Evolutionary conservation across 2,888 invertebrate species (phyloP).

Genomic region (Ophraella communa): DNA sequence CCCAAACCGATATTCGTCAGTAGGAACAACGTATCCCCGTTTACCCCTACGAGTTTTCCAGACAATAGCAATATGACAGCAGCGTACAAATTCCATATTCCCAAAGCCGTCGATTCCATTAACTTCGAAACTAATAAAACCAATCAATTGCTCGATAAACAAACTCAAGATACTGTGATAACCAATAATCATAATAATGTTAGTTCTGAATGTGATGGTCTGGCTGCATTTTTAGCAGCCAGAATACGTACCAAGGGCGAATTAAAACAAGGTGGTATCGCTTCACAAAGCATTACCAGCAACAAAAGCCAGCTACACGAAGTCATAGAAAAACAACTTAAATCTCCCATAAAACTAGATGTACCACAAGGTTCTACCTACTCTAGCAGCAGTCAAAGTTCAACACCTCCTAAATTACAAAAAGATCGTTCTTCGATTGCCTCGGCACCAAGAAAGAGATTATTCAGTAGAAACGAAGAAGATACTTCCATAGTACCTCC

Average conservation of each 20-base stretch:
- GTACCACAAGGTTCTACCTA: conserved; percentile 26
- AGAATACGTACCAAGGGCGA: conserved; percentile 88
- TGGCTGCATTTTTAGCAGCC: conserved; percentile 70
- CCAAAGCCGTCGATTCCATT: conserved; percentile 73
- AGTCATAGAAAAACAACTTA: conserved; percentile 53
- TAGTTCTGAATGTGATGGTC: conserved; percentile 61
- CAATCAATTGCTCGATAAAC: conserved; percentile 29
- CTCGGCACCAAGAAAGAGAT: conserved; percentile 59
- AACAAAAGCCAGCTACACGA: conserved; percentile 41
- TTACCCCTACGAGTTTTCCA: conserved; percentile 63
- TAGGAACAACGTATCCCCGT: conserved; percentile 64
- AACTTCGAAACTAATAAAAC: conserved; percentile 54
- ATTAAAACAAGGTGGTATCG: conserved; percentile 65
- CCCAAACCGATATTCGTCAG: conserved; percentile 61
- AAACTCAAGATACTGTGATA: conserved; percentile 45
- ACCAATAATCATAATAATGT: conserved; percentile 42
- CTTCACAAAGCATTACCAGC: conserved; percentile 30
- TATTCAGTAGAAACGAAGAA: conserved; percentile 69
- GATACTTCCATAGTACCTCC: conserved; percentile 54
- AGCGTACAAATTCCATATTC: conserved; percentile 70
- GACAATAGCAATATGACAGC: conserved; percentile 62
- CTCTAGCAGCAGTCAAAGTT: conserved; percentile 46
- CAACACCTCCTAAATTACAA: conserved; percentile 61
- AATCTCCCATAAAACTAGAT: conserved; percentile 59
- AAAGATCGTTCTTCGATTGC: conserved; percentile 52